Base-by-base conservation (phyloP, 2,113 vertebrate genomes). In the Podarcis cretensis region DNA sequence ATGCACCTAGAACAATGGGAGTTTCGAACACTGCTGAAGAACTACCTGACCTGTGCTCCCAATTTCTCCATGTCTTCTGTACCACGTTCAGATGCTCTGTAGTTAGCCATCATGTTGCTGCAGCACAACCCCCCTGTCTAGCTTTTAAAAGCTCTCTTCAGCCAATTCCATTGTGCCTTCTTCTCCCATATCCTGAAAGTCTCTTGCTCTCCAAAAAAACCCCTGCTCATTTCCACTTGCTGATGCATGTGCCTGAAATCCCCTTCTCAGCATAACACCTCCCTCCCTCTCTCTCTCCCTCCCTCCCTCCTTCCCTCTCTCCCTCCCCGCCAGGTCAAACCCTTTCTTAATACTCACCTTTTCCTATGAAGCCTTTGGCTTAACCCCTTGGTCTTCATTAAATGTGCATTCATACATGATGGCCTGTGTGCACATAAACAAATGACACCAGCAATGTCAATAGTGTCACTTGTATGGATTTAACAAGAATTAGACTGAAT, bases 281-380 rank as follows among this genome's bases (percentile, higher is more conserved):
- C 30, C 37, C 35, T 6, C 65, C 40, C 25, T 2, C 54, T 9
- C 25, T 23, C 18, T 16, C 30, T 66, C 83, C 10, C n/a, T 43
- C 40, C 5, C 6, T 21, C 65, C 40, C 13, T 48, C 54, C 16
- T 27, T 23, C 18, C n/a, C 30, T 66, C 48, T 23, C 57, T 32
- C 83, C n/a, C 54, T 37, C 14, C 32, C 12, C 6, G n/a, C 7
- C 1, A 74, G 6, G 40, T 48, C 87, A 35, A 43, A 65, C 30
- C 25, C 32, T 63, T 74, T 54, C 79, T 88, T 69, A 57, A 87
- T 80, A 80, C n/a, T 48, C 85, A 80, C 76, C 66, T 86, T 63
- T 74, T 81, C 10, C 43, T 73, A 20, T 57, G 66, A 73, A 59
- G n/a, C 43, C 37, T 43, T 65, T 30, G 69, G 12, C 4, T 82